Percentiles rank a stretch among this genome's conserved stretches.
Evolutionary conservation across 2,888 invertebrate species (phyloP).

Genomic region (Ditula angustiorana): DNA sequence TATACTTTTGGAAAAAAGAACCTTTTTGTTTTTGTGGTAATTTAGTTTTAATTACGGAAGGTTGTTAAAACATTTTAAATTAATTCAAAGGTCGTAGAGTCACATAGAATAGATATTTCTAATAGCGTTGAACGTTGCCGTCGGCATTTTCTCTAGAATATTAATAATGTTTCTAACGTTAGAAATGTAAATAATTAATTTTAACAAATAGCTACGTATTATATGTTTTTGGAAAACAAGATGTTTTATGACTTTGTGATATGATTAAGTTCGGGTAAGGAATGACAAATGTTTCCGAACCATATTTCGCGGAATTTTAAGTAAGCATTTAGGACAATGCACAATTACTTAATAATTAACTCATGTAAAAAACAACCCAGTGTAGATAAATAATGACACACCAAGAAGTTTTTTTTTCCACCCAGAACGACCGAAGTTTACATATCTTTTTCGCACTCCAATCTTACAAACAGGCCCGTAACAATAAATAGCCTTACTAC

Average conservation of each 20-base stretch:
- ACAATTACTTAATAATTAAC: too few species aligned
- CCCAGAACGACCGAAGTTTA: constrained; percentile 38
- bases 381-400: too few species aligned
- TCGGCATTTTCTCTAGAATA: background rate
- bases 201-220: too few species aligned
- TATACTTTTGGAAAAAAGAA: too few species aligned
- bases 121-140: background rate
- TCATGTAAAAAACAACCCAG: too few species aligned
- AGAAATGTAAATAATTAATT: background rate
- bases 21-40: background rate
- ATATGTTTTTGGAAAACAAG: too few species aligned
- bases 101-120: background rate
- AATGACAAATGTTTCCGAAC: too few species aligned
- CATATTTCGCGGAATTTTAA: too few species aligned
- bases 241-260: too few species aligned
- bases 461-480: constrained; percentile 63
- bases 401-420: background rate
- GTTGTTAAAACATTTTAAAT: background rate
- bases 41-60: background rate
- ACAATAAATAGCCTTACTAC: constrained; percentile 50
- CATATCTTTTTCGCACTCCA: constrained; percentile 56
- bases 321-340: too few species aligned
- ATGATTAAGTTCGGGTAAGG: too few species aligned
- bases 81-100: background rate
- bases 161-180: background rate